Conservation (phyloP, 35 echinoderm and acorn worm genomes). For the Patiria miniata region DNA sequence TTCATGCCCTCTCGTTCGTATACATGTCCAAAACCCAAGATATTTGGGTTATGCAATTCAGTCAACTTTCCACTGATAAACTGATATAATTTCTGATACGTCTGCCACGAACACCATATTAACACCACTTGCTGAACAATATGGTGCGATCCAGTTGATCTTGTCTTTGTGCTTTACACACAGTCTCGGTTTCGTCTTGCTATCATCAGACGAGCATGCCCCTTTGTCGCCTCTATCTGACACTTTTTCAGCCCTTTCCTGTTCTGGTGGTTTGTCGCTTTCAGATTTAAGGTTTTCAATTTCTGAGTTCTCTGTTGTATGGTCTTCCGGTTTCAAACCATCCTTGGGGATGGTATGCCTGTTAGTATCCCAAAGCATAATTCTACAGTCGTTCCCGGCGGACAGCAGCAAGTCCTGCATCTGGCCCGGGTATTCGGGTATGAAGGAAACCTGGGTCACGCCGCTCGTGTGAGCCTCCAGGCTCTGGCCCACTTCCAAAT, state of each 20-base stretch:
- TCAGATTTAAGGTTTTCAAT: too few species aligned
- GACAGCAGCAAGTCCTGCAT: conserved; percentile 29
- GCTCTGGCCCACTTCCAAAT: neutral
- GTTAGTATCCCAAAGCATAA: conserved; percentile 50
- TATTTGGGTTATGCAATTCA: too few species aligned
- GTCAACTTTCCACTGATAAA: neutral
- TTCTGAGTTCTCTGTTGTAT: too few species aligned
- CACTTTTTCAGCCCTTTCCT: too few species aligned
- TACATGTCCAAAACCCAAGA: too few species aligned
- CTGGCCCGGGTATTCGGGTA: neutral
- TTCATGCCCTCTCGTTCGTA: too few species aligned
- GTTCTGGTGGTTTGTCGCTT: too few species aligned
- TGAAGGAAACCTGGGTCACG: conserved; percentile 43
- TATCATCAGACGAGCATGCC: too few species aligned
- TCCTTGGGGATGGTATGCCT: neutral
- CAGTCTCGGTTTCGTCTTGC: too few species aligned
- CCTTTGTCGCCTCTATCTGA: too few species aligned
- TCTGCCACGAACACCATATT: neutral
- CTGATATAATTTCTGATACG: neutral
- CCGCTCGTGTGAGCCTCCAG: conserved; percentile 47
- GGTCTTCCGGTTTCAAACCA: too few species aligned
- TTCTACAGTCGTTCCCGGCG: conserved; percentile 58
- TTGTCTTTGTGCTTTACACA: neutral
- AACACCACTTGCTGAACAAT: neutral
- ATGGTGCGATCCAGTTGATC: neutral